phyloP scores from a whole-genome alignment of 2,113 vertebrate species.

The Ctenodactylus gundi region DNA sequence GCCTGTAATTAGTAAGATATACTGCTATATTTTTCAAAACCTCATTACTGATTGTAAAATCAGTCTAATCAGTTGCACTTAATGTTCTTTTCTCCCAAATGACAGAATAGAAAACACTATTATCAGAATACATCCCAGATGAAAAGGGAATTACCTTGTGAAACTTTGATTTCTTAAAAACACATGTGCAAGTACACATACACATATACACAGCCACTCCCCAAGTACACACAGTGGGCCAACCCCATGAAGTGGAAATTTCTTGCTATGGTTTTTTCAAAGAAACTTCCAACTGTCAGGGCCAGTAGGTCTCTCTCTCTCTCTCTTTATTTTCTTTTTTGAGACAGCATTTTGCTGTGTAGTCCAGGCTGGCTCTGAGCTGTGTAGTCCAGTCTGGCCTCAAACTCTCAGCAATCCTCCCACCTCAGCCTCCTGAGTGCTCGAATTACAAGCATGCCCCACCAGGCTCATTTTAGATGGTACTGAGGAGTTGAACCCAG shows the following conservation, averaged over 20 bases:
- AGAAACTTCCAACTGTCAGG: no score
- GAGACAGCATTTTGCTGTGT: no score
- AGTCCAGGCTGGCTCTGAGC: no score
- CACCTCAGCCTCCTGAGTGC: no score
- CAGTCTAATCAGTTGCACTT: not conserved
- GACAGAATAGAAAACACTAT: not conserved
- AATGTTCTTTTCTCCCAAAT: not conserved
- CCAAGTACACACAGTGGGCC: not conserved
- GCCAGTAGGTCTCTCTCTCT: no score
- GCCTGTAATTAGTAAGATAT: not conserved
- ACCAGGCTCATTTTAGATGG: no score
- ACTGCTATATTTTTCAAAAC: not conserved
- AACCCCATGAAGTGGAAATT: not conserved
- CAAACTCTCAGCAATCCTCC: no score
- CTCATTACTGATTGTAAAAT: not conserved
- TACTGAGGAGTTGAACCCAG: no score
- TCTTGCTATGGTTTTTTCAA: not conserved
- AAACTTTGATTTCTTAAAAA: not conserved
- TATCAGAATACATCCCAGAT: not conserved
- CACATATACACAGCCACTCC: not conserved
- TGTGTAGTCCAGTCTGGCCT: no score
- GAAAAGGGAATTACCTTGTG: not conserved
- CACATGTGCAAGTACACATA: not conserved
- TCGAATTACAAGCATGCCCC: no score
- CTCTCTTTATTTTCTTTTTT: no score